phyloP scores from a whole-genome alignment of 2,888 invertebrate species.

The Hydrotaea diabolus region DNA sequence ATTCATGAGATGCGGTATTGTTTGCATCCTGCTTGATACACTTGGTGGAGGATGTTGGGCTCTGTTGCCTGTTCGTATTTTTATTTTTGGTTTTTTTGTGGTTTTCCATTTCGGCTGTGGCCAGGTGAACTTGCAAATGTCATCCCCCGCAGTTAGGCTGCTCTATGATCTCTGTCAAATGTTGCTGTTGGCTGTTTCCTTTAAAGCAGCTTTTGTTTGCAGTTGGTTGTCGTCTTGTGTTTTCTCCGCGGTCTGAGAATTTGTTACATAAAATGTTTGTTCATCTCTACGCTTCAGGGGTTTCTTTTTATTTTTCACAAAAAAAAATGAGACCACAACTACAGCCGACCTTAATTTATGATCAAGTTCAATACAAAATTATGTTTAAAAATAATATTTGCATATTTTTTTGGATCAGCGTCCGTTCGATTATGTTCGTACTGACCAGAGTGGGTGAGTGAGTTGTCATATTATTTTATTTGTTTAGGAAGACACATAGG shows the following conservation, averaged over 20 bases:
- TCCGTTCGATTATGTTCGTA: too few relatives aligned
- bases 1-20: slow-evolving; percentile 31
- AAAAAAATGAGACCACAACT: slow-evolving; percentile 2
- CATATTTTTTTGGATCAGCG: slow-evolving; percentile 5
- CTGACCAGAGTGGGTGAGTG: too few relatives aligned
- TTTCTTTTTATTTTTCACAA: not conserved
- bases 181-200: slow-evolving; percentile 44
- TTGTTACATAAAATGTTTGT: slow-evolving; percentile 59
- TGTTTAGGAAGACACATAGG: too few relatives aligned
- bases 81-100: not conserved
- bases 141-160: slow-evolving; percentile 68
- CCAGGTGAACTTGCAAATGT: slow-evolving; percentile 68
- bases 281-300: slow-evolving; percentile 6
- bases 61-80: not conserved
- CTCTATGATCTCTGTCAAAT: slow-evolving; percentile 67
- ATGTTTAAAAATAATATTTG: slow-evolving; percentile 19
- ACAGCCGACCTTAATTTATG: slow-evolving; percentile 29
- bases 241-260: slow-evolving; percentile 57
- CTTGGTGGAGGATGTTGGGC: slow-evolving; percentile 45
- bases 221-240: not conserved
- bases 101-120: slow-evolving; percentile 45
- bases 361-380: slow-evolving; percentile 29
- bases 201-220: slow-evolving; percentile 5
- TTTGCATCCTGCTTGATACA: slow-evolving; percentile 45
- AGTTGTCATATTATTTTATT: too few relatives aligned